Evolutionary conservation across 2,888 invertebrate species (phyloP), one percentile per base, ranked within the genome.

Genomic region (Drosophila infuscata): DNA sequence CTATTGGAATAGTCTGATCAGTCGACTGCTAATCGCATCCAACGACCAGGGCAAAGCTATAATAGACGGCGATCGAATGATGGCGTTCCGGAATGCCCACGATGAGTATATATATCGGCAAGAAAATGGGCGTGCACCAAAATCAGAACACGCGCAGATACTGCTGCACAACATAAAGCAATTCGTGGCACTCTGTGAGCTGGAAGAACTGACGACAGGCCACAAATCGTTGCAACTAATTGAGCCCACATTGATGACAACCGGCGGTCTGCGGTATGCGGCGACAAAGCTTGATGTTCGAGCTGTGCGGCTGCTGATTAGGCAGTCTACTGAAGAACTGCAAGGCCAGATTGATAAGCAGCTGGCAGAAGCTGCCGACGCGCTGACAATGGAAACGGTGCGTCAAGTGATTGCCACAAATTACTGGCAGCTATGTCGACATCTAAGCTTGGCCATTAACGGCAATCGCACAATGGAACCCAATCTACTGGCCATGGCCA

Each of bases 401-500:
- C 53, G 48, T 49, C 51, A 53, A 11, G 43, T 83, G 6, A 52
- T 89, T 48, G 69, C 61, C 12, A 17, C 30, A 11, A 66, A 70
- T 12, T 89, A 87, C 48, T 73, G 68, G 38, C 35, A 53, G 33
- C 56, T 79, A 15, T 83, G 74, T 32, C 60, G 63, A 7, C 57
- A 67, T 7, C 48, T 84, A 0, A 79, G 72, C 17, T 56, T 60
- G 38, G 72, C 68, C n/a, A 52, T 84, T 8, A 89, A 84, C 82
- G 94, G 95, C 82, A 94, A 95, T 84, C 95, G 95, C 0, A 93
- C 7, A 56, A 56, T 95, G n/a, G 58, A 72, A 29, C 73, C 83
- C 3, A 82, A 63, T 48, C 53, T 83, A 12, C 38, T 91, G 25
- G 75, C 79, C 25, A 57, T 79, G 57, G 61, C 83, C 20, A 79